Conservation (phyloP, 2,113 vertebrate species). For the Lampris incognitus region DNA sequence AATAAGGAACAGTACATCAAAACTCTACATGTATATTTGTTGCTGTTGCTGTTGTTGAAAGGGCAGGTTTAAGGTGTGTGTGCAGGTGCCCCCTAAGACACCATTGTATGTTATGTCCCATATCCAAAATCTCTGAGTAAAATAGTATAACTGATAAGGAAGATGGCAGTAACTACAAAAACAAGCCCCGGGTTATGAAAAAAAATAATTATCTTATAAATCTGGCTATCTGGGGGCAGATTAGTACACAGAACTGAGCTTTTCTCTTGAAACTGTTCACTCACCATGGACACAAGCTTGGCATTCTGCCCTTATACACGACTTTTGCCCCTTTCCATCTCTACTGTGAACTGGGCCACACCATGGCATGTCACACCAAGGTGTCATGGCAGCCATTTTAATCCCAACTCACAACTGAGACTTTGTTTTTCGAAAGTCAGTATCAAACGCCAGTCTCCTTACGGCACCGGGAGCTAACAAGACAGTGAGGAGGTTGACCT, state of each 20-base stretch:
- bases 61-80: too few relatives aligned
- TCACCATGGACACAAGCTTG: constrained; percentile 15
- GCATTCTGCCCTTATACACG: constrained; percentile 21
- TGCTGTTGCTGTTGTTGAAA: too few relatives aligned
- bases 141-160: too few relatives aligned
- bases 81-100: too few relatives aligned
- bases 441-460: constrained; percentile 20
- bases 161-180: neutral
- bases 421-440: constrained; percentile 45
- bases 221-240: constrained; percentile 1
- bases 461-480: constrained; percentile 29
- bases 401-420: constrained; percentile 57
- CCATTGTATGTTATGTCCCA: too few relatives aligned
- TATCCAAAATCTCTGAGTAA: too few relatives aligned
- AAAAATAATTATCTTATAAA: neutral
- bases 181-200: too few relatives aligned
- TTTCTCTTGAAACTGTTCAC: neutral
- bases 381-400: constrained; percentile 67
- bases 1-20: too few relatives aligned
- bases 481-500: constrained; percentile 26
- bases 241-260: constrained; percentile 10
- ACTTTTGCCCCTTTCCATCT: constrained; percentile 15
- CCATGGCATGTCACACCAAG: constrained; percentile 68
- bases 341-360: constrained; percentile 39
- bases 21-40: too few relatives aligned